Evolutionary conservation across 2,113 vertebrate genomes (phyloP).

Genomic region (Fulmarus glacialis): DNA sequence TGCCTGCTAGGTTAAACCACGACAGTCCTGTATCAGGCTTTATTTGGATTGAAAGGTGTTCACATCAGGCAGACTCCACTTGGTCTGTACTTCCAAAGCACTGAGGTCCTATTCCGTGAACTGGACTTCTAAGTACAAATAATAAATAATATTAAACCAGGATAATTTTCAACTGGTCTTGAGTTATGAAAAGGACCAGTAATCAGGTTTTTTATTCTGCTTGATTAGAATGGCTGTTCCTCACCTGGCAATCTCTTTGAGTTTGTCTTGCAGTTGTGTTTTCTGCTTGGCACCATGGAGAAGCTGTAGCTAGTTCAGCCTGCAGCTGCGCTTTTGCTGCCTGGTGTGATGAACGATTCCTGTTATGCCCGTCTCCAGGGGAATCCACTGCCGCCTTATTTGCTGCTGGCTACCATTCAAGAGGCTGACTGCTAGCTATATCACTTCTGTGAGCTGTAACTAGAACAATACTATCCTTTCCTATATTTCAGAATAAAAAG

Average conservation of each 20-base stretch:
- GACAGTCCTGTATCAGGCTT: not conserved
- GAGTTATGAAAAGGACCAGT: not conserved
- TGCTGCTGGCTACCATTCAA: not conserved
- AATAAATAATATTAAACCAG: not conserved
- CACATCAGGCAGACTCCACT: not conserved
- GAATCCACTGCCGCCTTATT: not conserved
- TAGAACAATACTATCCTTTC: not conserved
- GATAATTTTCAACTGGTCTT: not conserved
- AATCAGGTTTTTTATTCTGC: not conserved
- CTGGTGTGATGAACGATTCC: not conserved
- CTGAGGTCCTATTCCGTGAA: not conserved
- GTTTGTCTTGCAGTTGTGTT: not conserved
- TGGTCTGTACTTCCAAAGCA: not conserved
- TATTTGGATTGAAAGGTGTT: not conserved
- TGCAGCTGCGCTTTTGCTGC: not conserved
- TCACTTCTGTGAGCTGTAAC: not conserved
- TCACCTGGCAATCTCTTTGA: fast-evolving
- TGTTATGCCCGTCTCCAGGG: not conserved
- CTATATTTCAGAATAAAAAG: not conserved
- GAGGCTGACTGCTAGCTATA: not conserved
- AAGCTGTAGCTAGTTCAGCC: not conserved
- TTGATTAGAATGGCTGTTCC: not conserved
- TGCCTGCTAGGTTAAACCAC: no score
- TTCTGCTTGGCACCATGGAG: not conserved
- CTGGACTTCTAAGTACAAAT: not conserved